A percentile compares a stretch with the other conserved stretches of the same genome.
These are phyloP conservation scores for Xanthorhoe designata DNA, from an alignment of 2,888 invertebrate species.

Conservation along the genomic window DNA sequence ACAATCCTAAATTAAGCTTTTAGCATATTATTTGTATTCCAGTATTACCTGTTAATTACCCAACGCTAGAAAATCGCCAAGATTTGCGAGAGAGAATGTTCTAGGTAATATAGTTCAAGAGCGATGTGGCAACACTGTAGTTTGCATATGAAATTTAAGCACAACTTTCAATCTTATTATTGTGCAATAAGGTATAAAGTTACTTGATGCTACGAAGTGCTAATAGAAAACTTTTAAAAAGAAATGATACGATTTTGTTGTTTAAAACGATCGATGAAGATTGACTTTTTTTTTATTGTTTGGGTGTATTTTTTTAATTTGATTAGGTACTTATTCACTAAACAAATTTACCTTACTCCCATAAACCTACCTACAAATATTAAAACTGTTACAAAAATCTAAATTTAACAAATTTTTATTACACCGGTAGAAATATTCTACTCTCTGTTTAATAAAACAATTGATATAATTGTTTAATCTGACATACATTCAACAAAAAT, in stretches of 20 bases:
- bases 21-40: constrained; percentile 14
- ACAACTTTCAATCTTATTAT: background rate
- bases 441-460: no score
- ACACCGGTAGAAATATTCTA: no score
- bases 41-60: constrained; percentile 50
- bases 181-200: constrained; percentile 25
- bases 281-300: no score
- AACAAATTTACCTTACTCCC: no score
- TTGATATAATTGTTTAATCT: no score
- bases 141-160: constrained; percentile 54
- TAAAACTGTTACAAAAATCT: no score
- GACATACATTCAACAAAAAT: no score
- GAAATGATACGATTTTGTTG: background rate
- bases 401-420: no score
- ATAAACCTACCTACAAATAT: no score
- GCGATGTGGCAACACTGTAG: constrained; percentile 63
- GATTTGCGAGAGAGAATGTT: constrained; percentile 61
- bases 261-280: no score
- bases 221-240: background rate
- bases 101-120: constrained; percentile 62
- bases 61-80: constrained; percentile 63
- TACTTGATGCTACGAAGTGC: background rate
- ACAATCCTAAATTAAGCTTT: background rate
- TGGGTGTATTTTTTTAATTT: no score
- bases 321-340: no score